These are phyloP conservation scores for Pegoplata infirma DNA, from an alignment of 2,888 invertebrate species.

Conservation along the genomic window DNA sequence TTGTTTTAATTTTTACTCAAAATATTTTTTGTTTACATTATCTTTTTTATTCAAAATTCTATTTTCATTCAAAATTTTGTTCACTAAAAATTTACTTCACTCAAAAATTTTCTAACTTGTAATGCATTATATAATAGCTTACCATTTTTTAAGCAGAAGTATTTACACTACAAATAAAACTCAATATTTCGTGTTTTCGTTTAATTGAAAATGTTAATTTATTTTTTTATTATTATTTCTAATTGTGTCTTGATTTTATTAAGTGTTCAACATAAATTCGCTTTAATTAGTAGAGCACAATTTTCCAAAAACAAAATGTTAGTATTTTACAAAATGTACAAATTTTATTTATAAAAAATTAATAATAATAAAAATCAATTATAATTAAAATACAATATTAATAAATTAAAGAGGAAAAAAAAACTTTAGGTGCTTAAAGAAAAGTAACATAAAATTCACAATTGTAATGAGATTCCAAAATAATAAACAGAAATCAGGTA, in stretches of 20 bases:
- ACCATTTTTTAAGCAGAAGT: no score
- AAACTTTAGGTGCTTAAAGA: constrained; percentile 30
- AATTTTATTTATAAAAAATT: constrained; percentile 31
- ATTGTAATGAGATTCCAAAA: neutral
- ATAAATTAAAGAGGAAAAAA: constrained; percentile 31
- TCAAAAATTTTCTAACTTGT: no score
- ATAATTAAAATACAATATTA: constrained; percentile 35
- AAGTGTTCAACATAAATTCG: constrained; percentile 19
- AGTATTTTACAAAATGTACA: constrained; percentile 61
- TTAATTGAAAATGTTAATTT: constrained; percentile 42
- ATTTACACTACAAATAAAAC: constrained; percentile 4
- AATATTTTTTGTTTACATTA: no score
- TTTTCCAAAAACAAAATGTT: constrained; percentile 43
- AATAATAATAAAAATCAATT: constrained; percentile 11
- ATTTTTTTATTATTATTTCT: constrained; percentile 40
- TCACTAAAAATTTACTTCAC: no score
- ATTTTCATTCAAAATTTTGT: no score
- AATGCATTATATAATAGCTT: no score
- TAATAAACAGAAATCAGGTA: constrained; percentile 21
- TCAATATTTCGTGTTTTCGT: neutral
- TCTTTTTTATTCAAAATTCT: no score
- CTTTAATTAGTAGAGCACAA: constrained; percentile 41
- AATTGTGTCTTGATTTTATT: constrained; percentile 29
- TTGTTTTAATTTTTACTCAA: no score
- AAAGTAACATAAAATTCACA: constrained; percentile 41